Base-by-base conservation (phyloP, 2,113 vertebrate genomes). In the Neodon shergylaensis region DNA sequence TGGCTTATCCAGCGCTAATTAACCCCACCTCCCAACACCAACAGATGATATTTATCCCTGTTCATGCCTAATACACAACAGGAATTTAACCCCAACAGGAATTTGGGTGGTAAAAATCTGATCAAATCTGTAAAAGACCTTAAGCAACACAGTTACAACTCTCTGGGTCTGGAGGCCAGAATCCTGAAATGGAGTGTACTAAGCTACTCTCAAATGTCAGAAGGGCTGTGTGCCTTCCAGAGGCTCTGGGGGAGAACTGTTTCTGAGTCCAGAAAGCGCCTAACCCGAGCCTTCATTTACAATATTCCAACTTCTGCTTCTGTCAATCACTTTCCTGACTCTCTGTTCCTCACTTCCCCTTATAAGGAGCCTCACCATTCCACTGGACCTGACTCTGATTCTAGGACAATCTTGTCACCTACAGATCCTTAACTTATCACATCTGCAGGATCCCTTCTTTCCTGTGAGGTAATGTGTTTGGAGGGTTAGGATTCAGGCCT, bases 161-260 rank as follows among this genome's bases (percentile, higher is more conserved):
- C 68, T 44, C 17, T 7, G 26, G 22, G 16, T 76, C n/a, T 39
- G 8, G 49, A 49, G 31, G 52, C 10, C 36, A 17, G 19, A 87
- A 49, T 83, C 42, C 78, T 39, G 9, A 79, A 72, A 58, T 1
- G 7, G 26, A 17, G 58, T 61, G 44, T 17, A 1, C 22, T 52
- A 44, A 12, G n/a, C 81, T 54, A 36, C 73, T 21, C 42, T 73
- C 33, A 47, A 68, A 66, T 70, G 24, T 22, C 3, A 10, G 36
- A 83, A 54, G 63, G 65, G 7, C 24, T 31, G n/a, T 0, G 0
- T 42, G 28, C 26, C 65, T 78, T 21, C 31, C 49, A 0, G 47
- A 77, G 54, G 22, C 52, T 77, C 14, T 13, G 9, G 44, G 28
- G 54, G 7, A 88, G 76, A 28, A 78, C 52, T 9, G 1, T 17